Conservation (phyloP, 2,797 vertebrate species). For the Thaleichthys pacificus region DNA sequence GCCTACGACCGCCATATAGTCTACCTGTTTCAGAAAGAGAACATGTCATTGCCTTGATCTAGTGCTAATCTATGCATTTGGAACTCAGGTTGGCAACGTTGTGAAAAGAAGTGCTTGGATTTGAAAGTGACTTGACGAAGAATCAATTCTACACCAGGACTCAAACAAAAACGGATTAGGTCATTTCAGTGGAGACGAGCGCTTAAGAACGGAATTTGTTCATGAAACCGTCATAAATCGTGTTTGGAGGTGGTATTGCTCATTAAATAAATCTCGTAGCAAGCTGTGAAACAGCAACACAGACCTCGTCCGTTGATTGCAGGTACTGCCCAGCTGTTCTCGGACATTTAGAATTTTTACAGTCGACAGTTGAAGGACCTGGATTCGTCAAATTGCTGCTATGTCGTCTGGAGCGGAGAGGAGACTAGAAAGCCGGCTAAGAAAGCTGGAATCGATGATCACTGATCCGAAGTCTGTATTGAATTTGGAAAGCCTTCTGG, state of each 20-base stretch:
- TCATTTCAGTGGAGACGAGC: not conserved
- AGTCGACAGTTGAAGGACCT: conserved; percentile 23
- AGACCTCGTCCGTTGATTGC: not conserved
- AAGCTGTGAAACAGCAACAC: not conserved
- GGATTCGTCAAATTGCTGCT: conserved; percentile 29
- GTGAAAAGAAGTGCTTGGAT: no score
- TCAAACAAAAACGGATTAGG: not conserved
- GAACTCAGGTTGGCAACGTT: no score
- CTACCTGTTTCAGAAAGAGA: no score
- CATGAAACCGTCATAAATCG: not conserved
- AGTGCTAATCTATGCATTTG: no score
- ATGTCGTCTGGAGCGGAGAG: conserved; percentile 74
- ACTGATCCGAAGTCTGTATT: conserved; percentile 67
- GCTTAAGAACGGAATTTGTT: no score
- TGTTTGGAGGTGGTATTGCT: not conserved
- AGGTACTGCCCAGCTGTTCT: conserved; percentile 27
- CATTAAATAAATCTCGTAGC: not conserved
- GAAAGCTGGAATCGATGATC: conserved; percentile 71
- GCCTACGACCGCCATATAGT: no score
- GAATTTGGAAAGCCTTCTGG: conserved; percentile 77
- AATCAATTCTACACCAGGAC: no score
- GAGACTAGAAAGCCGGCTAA: conserved; percentile 68
- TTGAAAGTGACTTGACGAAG: no score
- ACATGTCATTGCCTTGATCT: no score
- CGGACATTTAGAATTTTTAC: conserved; percentile 26